phyloP scores from a whole-genome alignment of 2,888 invertebrate species.

The Eupithecia vulgata region DNA sequence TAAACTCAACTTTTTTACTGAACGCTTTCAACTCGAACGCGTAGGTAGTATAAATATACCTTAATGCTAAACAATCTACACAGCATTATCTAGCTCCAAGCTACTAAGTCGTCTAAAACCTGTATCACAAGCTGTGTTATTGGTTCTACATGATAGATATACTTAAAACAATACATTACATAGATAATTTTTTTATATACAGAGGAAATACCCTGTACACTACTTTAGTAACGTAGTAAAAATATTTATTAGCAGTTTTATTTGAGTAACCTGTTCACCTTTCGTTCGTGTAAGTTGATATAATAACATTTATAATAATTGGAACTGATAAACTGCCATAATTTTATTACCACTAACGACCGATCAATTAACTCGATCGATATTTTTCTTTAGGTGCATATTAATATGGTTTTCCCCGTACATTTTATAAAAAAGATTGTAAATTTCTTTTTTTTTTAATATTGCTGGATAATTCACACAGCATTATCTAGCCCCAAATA shows the following conservation, averaged over 20 bases:
- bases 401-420: neutral
- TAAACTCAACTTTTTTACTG: neutral
- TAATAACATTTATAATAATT: constrained; percentile 1
- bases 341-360: neutral
- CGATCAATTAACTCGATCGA: neutral
- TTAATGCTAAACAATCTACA: no score
- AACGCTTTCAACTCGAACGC: neutral
- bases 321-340: neutral
- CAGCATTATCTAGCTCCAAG: no score
- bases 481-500: no score
- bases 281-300: constrained; percentile 2
- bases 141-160: no score
- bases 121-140: no score
- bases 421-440: neutral
- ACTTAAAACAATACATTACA: no score
- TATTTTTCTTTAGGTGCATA: neutral
- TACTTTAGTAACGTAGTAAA: neutral
- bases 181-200: no score
- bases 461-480: no score
- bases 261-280: neutral
- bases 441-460: no score
- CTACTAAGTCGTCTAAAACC: no score
- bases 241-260: neutral
- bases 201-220: neutral
- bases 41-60: no score